phyloP scores from a whole-genome alignment of 1,140 invertebrate genomes.

The Proctacanthus coquilletti region DNA sequence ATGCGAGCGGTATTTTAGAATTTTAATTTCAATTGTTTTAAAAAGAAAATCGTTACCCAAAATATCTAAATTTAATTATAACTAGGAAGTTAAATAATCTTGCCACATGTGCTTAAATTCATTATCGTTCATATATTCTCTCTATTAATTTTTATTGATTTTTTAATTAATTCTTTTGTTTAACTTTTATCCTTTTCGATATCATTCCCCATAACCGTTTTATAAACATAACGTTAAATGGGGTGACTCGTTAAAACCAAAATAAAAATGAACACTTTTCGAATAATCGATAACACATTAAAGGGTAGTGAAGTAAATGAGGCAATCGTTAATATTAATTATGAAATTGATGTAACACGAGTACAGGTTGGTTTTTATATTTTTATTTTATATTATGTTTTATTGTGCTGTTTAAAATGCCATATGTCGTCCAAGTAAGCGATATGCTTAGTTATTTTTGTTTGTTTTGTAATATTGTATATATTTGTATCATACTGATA shows the following conservation, averaged over 20 bases:
- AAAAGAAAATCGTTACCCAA: too few relatives aligned
- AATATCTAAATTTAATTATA: too few relatives aligned
- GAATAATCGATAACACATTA: too few relatives aligned
- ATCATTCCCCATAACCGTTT: too few relatives aligned
- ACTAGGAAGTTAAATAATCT: too few relatives aligned
- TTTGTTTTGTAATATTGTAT: conserved; percentile 5
- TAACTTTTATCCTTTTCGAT: too few relatives aligned
- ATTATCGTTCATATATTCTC: background rate
- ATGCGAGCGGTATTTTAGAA: too few relatives aligned
- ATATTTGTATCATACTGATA: background rate
- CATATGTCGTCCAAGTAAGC: conserved; percentile 5
- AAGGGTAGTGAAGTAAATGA: background rate
- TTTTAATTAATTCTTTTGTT: background rate
- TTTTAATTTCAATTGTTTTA: too few relatives aligned
- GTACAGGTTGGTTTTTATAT: conserved; percentile 5
- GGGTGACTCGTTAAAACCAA: too few relatives aligned
- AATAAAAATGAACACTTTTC: too few relatives aligned
- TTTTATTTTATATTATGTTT: conserved; percentile 6
- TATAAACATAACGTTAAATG: too few relatives aligned
- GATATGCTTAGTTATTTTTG: conserved; percentile 10
- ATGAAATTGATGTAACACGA: conserved; percentile 3
- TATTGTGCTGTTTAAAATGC: background rate
- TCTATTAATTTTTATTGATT: background rate
- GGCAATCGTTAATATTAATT: conserved; percentile 2
- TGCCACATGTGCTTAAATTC: too few relatives aligned